Percentiles rank a stretch among this genome's conserved stretches.
phyloP scores from a whole-genome alignment of 2,797 vertebrate species.

The Peromyscus eremicus region DNA sequence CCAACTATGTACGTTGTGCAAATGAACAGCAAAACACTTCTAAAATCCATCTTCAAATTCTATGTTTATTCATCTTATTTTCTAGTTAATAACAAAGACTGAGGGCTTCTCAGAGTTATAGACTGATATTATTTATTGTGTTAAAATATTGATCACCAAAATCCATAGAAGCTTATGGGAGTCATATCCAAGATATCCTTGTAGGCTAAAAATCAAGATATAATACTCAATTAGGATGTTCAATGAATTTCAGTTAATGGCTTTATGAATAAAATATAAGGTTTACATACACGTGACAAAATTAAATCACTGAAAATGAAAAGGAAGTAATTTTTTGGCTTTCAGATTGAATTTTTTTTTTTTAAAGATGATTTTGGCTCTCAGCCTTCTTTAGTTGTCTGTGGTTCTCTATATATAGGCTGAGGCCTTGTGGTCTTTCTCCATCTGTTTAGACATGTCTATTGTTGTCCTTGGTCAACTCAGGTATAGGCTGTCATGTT shows the following conservation, averaged over 20 bases:
- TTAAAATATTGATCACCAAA: conserved; percentile 7
- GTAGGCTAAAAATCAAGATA: not conserved
- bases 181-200: not conserved
- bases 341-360: not conserved
- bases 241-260: not conserved
- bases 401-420: too few species aligned
- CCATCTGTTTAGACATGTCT: too few species aligned
- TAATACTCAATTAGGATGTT: not conserved
- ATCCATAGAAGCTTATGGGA: not conserved
- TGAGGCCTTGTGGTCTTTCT: too few species aligned
- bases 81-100: not conserved
- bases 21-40: not conserved
- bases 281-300: not conserved
- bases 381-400: too few species aligned
- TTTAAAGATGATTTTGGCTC: not conserved
- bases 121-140: not conserved
- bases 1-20: not conserved
- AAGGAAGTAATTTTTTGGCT: not conserved
- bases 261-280: not conserved
- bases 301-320: not conserved
- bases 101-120: not conserved
- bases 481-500: too few species aligned
- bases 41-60: not conserved
- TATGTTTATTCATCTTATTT: not conserved
- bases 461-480: too few species aligned